These are phyloP conservation scores for Gymnocephalus cernua DNA, from an alignment of 2,113 vertebrate genomes.

Conservation along the genomic window DNA sequence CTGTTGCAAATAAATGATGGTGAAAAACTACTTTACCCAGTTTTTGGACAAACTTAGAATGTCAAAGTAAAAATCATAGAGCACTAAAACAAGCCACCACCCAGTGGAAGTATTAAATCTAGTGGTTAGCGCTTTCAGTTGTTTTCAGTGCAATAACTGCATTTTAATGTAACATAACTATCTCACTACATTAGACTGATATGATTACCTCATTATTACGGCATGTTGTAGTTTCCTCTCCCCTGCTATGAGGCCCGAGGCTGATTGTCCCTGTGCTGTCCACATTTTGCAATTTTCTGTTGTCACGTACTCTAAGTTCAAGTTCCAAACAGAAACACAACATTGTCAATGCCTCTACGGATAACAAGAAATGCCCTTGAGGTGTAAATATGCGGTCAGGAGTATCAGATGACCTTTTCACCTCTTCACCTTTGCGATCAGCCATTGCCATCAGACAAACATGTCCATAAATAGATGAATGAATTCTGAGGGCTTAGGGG, in stretches of 20 bases:
- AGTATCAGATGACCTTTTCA: conserved; percentile 41
- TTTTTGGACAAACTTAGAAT: not conserved
- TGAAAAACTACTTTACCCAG: not conserved
- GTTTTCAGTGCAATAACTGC: not conserved
- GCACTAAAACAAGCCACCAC: not conserved
- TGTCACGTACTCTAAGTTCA: not conserved
- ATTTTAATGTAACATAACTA: conserved; percentile 35
- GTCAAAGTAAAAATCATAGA: not conserved
- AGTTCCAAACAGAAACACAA: conserved; percentile 27
- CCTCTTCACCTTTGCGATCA: conserved; percentile 24
- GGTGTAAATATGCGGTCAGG: conserved; percentile 2
- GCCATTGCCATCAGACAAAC: conserved; percentile 30
- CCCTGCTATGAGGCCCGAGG: not conserved
- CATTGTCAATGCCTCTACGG: not conserved
- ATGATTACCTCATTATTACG: conserved; percentile 29
- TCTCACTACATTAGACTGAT: conserved; percentile 21
- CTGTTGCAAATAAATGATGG: not conserved
- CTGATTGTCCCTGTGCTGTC: not conserved
- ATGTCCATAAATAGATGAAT: conserved; percentile 32
- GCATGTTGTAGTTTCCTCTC: conserved; percentile 26
- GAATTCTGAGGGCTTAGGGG: not conserved
- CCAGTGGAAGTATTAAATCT: not conserved
- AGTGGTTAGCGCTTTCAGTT: not conserved
- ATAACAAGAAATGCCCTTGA: not conserved
- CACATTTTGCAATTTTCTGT: conserved; percentile 9